Evolutionary conservation across 2,888 invertebrate genomes (phyloP), one percentile per base, ranked within the genome.

Genomic region (Drosophila subsilvestris): DNA sequence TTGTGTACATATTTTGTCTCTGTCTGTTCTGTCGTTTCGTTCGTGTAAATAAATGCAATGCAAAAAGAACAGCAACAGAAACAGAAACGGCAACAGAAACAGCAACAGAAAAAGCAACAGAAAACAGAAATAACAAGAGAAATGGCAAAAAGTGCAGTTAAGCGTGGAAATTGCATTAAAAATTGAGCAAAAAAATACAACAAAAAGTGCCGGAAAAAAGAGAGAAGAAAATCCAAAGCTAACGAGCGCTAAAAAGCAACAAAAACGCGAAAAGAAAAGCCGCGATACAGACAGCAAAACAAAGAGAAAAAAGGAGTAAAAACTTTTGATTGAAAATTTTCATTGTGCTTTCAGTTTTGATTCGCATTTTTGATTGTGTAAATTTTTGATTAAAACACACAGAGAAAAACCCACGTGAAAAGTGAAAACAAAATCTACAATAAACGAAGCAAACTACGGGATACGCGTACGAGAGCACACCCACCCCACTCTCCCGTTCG

Each of bases 141-240:
- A 75, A 74, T 71, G 63, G 72, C 72, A 75, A 80, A 79, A 85
- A 85, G 82, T 78, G 85, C 85, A 86, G 75, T 86, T 75, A 75
- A 85, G 82, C 80, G 87, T 78, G 76, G 82, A 86, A 85, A 86
- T 86, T 86, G 87, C 87, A 86, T 85, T 85, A 85, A 86, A 82
- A 83, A 83, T 83, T 83, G 77, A 78, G 58, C 71, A 76, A 78
- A 70, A 78, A 78, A 58, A 67, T 55, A 65, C 53, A 57, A 58
- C 51, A 62, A 74, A 55, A 63, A 29, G 0, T 12, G 45, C 37
- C 50, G 53, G 49, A 63, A 68, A 63, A 42, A 54, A 48, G 49
- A 48, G 42, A 43, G 67, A 48, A 63, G 57, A 73, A 76, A 58
- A 57, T 75, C 72, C 45, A 69, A 27, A 77, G 80, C 73, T 86